These are phyloP conservation scores for Hybognathus amarus DNA, from an alignment of 2,797 vertebrate genomes.

Conservation along the genomic window DNA sequence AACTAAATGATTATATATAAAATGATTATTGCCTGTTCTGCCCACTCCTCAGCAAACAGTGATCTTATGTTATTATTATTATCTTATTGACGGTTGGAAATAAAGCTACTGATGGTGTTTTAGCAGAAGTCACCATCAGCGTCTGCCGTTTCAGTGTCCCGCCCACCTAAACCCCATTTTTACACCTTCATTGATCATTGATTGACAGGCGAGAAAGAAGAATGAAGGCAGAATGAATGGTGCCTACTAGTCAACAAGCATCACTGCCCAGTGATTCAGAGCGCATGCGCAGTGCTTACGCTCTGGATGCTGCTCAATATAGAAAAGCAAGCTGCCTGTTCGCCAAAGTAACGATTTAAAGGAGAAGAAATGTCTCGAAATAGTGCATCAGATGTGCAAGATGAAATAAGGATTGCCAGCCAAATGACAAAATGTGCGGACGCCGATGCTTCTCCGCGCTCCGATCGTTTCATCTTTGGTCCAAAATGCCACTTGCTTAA, in stretches of 20 bases:
- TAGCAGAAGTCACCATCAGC: neutral
- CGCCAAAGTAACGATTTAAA: slow-evolving; percentile 50
- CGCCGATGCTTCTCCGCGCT: slow-evolving; percentile 46
- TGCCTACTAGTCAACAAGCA: slow-evolving; percentile 47
- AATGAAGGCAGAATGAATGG: slow-evolving; percentile 66
- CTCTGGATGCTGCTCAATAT: slow-evolving; percentile 76
- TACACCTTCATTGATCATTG: slow-evolving; percentile 42
- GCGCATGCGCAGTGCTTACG: slow-evolving; percentile 81
- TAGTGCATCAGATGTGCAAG: slow-evolving; percentile 26
- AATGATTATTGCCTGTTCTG: neutral
- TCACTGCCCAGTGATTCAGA: slow-evolving; percentile 72
- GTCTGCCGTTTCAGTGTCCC: neutral
- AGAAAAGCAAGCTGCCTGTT: slow-evolving; percentile 63
- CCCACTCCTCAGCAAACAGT: neutral
- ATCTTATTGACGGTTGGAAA: neutral
- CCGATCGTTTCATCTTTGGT: slow-evolving; percentile 51
- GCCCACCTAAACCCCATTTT: slow-evolving; percentile 29
- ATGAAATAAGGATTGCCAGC: slow-evolving; percentile 42
- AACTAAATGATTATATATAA: neutral
- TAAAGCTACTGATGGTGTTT: neutral
- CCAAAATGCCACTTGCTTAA: slow-evolving; percentile 53
- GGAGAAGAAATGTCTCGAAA: slow-evolving; percentile 49
- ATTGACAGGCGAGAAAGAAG: slow-evolving; percentile 63
- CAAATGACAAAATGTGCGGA: slow-evolving; percentile 42
- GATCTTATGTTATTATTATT: neutral